Conservation (phyloP, 92 coral and sea anemone species). For the Hydrozoanthus gracilis region DNA sequence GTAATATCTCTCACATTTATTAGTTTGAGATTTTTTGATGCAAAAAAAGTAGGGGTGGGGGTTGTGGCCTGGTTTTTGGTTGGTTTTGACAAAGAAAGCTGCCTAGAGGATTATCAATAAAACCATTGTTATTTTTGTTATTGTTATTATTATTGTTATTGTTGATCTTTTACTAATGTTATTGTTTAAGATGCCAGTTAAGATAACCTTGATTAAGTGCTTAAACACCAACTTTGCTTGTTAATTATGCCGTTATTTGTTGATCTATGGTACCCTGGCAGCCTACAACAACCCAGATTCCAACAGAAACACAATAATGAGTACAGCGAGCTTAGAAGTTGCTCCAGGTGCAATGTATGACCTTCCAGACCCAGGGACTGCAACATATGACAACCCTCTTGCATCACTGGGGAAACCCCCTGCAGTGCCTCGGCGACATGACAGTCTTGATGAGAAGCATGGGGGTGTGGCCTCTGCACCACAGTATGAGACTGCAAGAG, state of each 20-base stretch:
- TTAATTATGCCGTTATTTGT: background rate
- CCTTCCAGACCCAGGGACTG: constrained; percentile 56
- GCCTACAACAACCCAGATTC: constrained; percentile 32
- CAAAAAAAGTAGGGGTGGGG: too few species aligned
- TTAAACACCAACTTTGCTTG: too few species aligned
- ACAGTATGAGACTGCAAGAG: constrained; percentile 40
- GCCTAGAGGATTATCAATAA: too few species aligned
- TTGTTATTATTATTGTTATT: too few species aligned
- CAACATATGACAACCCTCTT: constrained; percentile 85
- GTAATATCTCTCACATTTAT: too few species aligned
- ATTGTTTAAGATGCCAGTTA: too few species aligned
- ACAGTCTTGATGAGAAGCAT: constrained; percentile 62
- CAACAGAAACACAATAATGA: constrained; percentile 50
- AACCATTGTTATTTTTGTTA: too few species aligned
- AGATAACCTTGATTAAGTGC: too few species aligned
- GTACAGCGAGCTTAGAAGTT: constrained; percentile 69
- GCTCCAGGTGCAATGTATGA: constrained; percentile 90
- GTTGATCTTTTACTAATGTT: too few species aligned
- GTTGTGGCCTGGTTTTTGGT: too few species aligned
- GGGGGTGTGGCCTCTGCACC: background rate
- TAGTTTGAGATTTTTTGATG: too few species aligned
- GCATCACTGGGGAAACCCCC: constrained; percentile 59
- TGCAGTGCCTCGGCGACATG: constrained; percentile 61
- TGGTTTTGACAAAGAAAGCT: too few species aligned
- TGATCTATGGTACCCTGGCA: background rate